Conservation (phyloP, 1,140 invertebrate genomes). For the Lasioglossum baleicum region DNA sequence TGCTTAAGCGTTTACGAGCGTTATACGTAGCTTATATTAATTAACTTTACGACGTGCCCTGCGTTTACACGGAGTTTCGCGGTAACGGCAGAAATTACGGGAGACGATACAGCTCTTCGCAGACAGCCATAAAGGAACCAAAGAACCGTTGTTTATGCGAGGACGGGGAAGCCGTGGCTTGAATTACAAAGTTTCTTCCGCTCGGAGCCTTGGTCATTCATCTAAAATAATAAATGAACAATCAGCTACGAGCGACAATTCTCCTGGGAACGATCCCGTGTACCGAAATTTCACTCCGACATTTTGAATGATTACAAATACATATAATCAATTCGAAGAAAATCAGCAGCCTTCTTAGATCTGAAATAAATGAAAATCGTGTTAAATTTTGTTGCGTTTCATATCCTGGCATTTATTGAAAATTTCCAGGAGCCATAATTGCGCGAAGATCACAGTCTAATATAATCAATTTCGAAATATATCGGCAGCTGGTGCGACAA, state of each 20-base stretch:
- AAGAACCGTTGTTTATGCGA: slow-evolving; percentile 36
- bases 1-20: background rate
- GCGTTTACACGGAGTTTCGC: background rate
- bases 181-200: slow-evolving; percentile 28
- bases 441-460: no score
- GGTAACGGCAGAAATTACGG: background rate
- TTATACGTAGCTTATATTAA: slow-evolving; percentile 31
- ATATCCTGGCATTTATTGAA: no score
- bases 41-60: slow-evolving; percentile 31
- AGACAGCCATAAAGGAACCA: no score
- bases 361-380: no score
- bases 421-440: no score
- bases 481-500: no score
- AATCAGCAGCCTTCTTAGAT: no score
- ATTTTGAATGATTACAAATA: no score
- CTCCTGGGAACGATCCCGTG: background rate
- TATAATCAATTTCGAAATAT: no score
- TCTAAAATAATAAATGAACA: slow-evolving; percentile 25
- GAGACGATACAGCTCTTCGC: background rate
- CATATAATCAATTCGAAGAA: no score
- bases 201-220: background rate
- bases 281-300: no score
- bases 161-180: background rate
- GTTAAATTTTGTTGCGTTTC: no score
- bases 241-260: background rate